A percentile compares a stretch with the other conserved stretches of the same genome.
Evolutionary conservation across 2,888 invertebrate species (phyloP).

Genomic region (Lissonota sp.): DNA sequence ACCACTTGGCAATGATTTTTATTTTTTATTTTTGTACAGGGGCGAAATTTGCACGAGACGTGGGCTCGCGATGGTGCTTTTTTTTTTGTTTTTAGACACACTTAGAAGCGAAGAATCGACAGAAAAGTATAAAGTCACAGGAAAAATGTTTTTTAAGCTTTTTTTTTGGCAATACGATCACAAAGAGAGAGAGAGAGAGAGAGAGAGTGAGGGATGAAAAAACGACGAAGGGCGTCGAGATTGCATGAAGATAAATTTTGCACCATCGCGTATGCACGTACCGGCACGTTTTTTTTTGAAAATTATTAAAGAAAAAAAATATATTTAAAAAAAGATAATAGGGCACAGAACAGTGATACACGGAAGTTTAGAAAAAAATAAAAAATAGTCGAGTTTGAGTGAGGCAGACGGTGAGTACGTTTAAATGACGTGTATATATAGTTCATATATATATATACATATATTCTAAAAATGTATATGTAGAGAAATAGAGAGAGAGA

Average conservation of each 20-base stretch:
- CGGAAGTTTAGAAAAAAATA: conserved; percentile 56
- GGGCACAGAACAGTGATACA: conserved; percentile 65
- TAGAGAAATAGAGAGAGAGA: conserved; percentile 38
- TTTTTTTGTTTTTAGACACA: not conserved
- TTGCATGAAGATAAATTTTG: conserved; percentile 27
- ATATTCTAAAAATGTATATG: conserved; percentile 37
- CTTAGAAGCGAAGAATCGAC: not conserved
- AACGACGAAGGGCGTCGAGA: not conserved
- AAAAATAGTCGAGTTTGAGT: conserved; percentile 52
- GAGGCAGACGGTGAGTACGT: conserved; percentile 69
- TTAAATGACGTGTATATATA: conserved; percentile 66
- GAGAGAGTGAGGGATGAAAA: conserved; percentile 52
- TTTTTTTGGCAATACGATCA: conserved; percentile 23
- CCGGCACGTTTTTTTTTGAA: conserved; percentile 37
- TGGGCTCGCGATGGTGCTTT: conserved; percentile 59
- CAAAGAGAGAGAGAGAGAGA: conserved; percentile 63
- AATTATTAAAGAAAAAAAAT: conserved; percentile 51
- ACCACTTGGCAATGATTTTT: conserved; percentile 41
- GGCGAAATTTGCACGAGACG: conserved; percentile 60
- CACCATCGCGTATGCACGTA: conserved; percentile 66
- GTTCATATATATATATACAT: conserved; percentile 54
- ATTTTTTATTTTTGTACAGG: conserved; percentile 40
- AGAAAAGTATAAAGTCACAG: conserved; percentile 9
- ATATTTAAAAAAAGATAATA: conserved; percentile 62
- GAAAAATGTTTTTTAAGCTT: not conserved